phyloP scores from a whole-genome alignment of 1,140 invertebrate species.

The Antheraea mylitta region DNA sequence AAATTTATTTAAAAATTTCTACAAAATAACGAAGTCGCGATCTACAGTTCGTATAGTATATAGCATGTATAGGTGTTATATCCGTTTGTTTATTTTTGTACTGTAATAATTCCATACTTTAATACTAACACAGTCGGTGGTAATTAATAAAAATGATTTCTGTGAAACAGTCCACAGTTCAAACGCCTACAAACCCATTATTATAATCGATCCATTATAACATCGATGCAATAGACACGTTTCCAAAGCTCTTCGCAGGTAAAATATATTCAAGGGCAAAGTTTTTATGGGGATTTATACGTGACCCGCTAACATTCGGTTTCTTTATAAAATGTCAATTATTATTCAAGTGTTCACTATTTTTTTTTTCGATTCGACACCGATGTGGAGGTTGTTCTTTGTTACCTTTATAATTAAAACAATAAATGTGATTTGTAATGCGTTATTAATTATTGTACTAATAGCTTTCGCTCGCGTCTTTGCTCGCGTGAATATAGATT shows the following conservation, averaged over 20 bases:
- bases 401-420: background rate
- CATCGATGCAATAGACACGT: slow-evolving; percentile 6
- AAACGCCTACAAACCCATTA: slow-evolving; percentile 1
- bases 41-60: no score
- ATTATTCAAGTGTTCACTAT: background rate
- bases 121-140: no score
- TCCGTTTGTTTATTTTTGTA: no score
- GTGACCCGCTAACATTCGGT: slow-evolving; percentile 7
- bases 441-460: background rate
- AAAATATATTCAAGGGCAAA: background rate
- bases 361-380: background rate
- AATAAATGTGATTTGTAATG: background rate
- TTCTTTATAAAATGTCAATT: slow-evolving; percentile 2
- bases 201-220: slow-evolving; percentile 9
- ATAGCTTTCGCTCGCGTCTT: no score
- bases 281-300: slow-evolving; percentile 6
- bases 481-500: no score
- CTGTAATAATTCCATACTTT: background rate
- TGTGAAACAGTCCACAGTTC: background rate
- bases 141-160: background rate
- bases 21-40: no score
- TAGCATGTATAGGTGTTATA: no score
- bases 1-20: no score
- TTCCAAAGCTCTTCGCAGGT: background rate
- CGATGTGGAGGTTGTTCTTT: background rate